phyloP scores from a whole-genome alignment of 2,797 vertebrate genomes.

The Hoplostethus mediterraneus region DNA sequence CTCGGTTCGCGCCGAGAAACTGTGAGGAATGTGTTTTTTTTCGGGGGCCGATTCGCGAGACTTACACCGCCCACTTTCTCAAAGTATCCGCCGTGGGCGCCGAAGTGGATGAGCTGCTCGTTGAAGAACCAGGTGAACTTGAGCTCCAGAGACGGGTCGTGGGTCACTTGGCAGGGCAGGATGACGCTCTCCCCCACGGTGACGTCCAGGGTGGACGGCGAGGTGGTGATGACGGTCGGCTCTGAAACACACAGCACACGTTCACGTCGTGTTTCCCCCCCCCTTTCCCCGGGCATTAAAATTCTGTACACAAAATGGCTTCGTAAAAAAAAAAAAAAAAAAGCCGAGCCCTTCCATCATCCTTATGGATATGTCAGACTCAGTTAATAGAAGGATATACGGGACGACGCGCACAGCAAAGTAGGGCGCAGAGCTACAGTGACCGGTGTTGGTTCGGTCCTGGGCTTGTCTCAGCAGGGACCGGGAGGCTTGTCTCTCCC shows the following conservation, averaged over 20 bases:
- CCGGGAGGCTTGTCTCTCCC: constrained; percentile 47
- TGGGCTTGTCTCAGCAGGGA: constrained; percentile 61
- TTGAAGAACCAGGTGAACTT: constrained; percentile 98
- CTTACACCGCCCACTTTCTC: constrained; percentile 98
- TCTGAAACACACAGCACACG: constrained; percentile 82
- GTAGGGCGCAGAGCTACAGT: constrained; percentile 66
- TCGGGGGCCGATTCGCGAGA: constrained; percentile 43
- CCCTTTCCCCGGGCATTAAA: constrained; percentile 37
- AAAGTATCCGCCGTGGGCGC: constrained; percentile 94
- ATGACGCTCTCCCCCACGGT: constrained; percentile 97
- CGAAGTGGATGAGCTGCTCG: constrained; percentile 94
- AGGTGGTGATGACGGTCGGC: constrained; percentile 91
- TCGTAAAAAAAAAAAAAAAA: constrained; percentile 40
- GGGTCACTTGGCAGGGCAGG: constrained; percentile 94
- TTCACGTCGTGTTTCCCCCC: constrained; percentile 6
- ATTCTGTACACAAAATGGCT: constrained; percentile 58
- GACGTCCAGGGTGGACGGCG: constrained; percentile 92
- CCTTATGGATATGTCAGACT: constrained; percentile 73
- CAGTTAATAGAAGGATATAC: constrained; percentile 72
- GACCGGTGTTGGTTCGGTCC: constrained; percentile 69
- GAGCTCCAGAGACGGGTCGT: constrained; percentile 93
- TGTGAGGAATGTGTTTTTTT: too few species aligned
- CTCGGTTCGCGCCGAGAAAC: constrained; percentile 28
- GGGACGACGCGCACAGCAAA: constrained; percentile 65
- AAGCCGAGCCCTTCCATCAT: constrained; percentile 72